Evolutionary conservation across 2,888 invertebrate genomes (phyloP), one percentile per base, ranked within the genome.

Genomic region (Druceiella hillmani): DNA sequence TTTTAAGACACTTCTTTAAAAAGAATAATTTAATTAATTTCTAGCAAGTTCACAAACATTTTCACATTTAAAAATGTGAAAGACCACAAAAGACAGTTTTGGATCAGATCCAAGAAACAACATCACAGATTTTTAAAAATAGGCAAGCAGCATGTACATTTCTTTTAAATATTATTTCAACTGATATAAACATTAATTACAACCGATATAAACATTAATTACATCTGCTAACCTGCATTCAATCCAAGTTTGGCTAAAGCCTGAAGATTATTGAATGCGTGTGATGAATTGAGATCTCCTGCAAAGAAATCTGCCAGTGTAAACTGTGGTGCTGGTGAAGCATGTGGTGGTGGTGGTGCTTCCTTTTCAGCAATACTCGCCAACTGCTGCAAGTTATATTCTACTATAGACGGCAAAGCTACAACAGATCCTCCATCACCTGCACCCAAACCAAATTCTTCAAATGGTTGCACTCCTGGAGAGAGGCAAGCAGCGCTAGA

Each of bases 241-340:
- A 82, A 62, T 55, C 90, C 90, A 38, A 92, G 74, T 63, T 92
- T 92, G 41, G 90, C 90, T 41, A 93, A 77, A 16, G 89, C 90
- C 57, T 92, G 89, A 48, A 93, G 72, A 66, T 92, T 93, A 62
- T 87, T 88, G 52, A 88, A 81, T 7, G 90, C 88, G 53, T 86
- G 83, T 51, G 81, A 80, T 1, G 78, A 76, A 51, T 72, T 78
- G 3, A 79, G 61, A 54, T 83, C 83, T 11, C 85, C 86, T 41
- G 81, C 78, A 38, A 89, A 74, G 38, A 89, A 67, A 58, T 90
- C 88, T 4, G 85, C 83, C 47, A 89, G 64, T 39, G 81, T 85
- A 50, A 88, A 86, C 48, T 79, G 75, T 44, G 81, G 79, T 62
- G 80, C 59, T 54, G 79, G 62, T 50, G 76, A 58, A 55, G 76